Conservation (phyloP, 2,888 invertebrate genomes). For the Chloromyia formosa region DNA sequence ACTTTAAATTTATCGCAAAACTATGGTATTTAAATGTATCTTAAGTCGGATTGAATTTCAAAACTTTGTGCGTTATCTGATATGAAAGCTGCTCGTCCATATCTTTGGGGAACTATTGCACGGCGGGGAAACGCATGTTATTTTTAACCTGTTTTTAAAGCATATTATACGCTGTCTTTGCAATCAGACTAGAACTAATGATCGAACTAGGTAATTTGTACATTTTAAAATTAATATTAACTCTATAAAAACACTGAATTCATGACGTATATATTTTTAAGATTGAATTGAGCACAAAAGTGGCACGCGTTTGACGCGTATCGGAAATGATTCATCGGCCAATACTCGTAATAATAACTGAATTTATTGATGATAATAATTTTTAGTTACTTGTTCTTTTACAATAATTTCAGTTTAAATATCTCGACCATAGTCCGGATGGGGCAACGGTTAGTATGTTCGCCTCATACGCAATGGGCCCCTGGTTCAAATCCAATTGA, state of each 20-base stretch:
- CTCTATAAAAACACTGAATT: not conserved
- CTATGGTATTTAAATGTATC: constrained; percentile 18
- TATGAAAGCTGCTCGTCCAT: too few relatives aligned
- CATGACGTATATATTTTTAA: not conserved
- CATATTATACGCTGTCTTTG: not conserved
- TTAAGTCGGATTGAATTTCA: not conserved
- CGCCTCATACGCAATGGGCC: too few relatives aligned
- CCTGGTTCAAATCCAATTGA: too few relatives aligned
- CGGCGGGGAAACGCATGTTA: too few relatives aligned
- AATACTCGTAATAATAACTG: too few relatives aligned
- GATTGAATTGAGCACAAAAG: not conserved
- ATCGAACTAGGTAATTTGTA: not conserved
- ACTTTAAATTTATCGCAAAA: constrained; percentile 23
- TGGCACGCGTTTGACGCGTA: not conserved
- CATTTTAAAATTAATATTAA: not conserved
- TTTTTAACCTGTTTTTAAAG: not conserved
- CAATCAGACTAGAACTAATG: not conserved
- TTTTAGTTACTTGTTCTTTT: too few relatives aligned
- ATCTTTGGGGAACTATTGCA: too few relatives aligned
- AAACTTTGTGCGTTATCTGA: not conserved
- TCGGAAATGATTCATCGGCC: too few relatives aligned
- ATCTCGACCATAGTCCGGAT: too few relatives aligned
- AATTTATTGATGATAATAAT: too few relatives aligned
- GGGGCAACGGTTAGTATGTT: too few relatives aligned
- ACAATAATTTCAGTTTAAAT: too few relatives aligned